These are phyloP conservation scores for Polylopha cassiicola DNA, from an alignment of 2,888 invertebrate species.

Conservation along the genomic window DNA sequence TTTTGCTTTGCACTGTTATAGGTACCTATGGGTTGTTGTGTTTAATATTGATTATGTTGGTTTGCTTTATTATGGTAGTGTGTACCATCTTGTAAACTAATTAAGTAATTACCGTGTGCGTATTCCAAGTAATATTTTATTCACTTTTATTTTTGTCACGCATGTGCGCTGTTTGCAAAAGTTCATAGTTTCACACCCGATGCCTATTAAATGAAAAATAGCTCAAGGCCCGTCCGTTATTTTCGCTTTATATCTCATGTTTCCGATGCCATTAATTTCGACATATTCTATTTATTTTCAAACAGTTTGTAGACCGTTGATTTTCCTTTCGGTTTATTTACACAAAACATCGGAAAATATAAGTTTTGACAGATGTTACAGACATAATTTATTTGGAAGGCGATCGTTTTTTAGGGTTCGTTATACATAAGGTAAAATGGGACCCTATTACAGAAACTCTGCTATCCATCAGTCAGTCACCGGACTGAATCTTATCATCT, in stretches of 20 bases:
- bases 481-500: too few species aligned
- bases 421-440: too few species aligned
- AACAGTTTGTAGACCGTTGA: slow-evolving; percentile 8
- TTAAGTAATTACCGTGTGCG: too few species aligned
- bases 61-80: too few species aligned
- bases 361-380: slow-evolving; percentile 16
- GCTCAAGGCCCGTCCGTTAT: slow-evolving; percentile 63
- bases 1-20: too few species aligned
- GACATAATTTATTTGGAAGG: slow-evolving; percentile 9
- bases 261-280: slow-evolving; percentile 31
- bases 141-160: slow-evolving; percentile 11
- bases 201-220: slow-evolving; percentile 68
- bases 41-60: neutral
- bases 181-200: slow-evolving; percentile 31
- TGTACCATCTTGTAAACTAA: too few species aligned
- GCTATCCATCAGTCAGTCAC: too few species aligned
- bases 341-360: slow-evolving; percentile 1
- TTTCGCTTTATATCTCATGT: slow-evolving; percentile 44
- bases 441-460: too few species aligned
- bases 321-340: slow-evolving; percentile 7
- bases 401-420: neutral
- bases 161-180: slow-evolving; percentile 31
- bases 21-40: too few species aligned
- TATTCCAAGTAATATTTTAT: too few species aligned
- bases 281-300: slow-evolving; percentile 32